Conservation (phyloP, 2,888 invertebrate species). For the Syrphus vitripennis region DNA sequence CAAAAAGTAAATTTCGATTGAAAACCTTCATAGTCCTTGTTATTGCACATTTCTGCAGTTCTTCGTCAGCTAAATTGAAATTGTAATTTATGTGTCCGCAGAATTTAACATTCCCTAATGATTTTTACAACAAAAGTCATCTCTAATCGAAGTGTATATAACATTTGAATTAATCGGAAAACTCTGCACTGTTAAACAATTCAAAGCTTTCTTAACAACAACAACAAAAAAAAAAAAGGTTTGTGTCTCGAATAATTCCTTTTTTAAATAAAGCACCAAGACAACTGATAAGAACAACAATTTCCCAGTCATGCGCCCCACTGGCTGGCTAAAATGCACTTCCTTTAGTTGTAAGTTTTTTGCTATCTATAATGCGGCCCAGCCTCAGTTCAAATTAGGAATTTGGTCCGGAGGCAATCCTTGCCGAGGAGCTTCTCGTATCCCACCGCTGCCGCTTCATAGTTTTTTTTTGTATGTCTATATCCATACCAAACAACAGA, state of each 20-base stretch:
- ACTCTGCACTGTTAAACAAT: neutral
- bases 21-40: neutral
- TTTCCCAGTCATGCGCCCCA: slow-evolving; percentile 39
- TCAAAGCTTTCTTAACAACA: neutral
- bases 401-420: slow-evolving; percentile 63
- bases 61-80: neutral
- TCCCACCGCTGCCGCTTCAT: slow-evolving; percentile 52
- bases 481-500: neutral
- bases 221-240: neutral
- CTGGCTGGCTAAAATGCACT: slow-evolving; percentile 5
- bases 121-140: neutral
- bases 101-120: neutral
- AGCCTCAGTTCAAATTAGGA: slow-evolving; percentile 67
- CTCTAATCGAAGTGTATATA: neutral
- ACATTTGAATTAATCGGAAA: slow-evolving; percentile 13
- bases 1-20: neutral
- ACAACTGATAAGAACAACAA: slow-evolving; percentile 38
- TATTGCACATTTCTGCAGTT: slow-evolving; percentile 3
- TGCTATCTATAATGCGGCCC: slow-evolving; percentile 40
- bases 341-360: slow-evolving; percentile 31
- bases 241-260: slow-evolving; percentile 23
- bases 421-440: slow-evolving; percentile 50
- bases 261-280: neutral
- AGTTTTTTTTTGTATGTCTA: neutral
- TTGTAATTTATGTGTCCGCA: slow-evolving; percentile 8